Evolutionary conservation across 2,113 vertebrate species (phyloP).

Genomic region (Corythoichthys intestinalis): DNA sequence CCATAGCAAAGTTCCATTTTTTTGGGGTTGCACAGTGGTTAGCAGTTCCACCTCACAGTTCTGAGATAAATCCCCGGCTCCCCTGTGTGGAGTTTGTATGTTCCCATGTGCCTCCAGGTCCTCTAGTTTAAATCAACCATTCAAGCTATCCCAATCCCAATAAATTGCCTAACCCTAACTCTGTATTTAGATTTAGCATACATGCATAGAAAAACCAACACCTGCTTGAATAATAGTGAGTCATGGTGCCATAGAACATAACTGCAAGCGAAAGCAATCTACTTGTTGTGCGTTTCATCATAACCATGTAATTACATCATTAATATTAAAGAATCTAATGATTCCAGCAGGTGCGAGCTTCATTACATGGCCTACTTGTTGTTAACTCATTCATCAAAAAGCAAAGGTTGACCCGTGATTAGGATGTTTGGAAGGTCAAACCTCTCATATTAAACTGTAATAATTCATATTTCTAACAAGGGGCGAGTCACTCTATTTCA

Average conservation of each 20-base stretch:
- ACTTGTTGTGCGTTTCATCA: conserved; percentile 24
- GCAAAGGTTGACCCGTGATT: conserved; percentile 31
- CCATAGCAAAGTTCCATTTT: too few relatives aligned
- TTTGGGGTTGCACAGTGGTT: too few relatives aligned
- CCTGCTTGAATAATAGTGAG: conserved; percentile 4
- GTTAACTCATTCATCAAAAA: conserved; percentile 53
- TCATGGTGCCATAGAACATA: conserved; percentile 12
- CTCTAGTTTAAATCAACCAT: background rate
- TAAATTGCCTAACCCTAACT: too few relatives aligned
- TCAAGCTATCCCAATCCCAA: background rate
- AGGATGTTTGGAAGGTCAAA: conserved; percentile 40
- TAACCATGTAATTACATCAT: conserved; percentile 57
- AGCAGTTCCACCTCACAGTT: too few relatives aligned
- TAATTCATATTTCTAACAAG: too few relatives aligned
- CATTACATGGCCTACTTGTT: conserved; percentile 42
- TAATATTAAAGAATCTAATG: conserved; percentile 53
- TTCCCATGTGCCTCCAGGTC: too few relatives aligned
- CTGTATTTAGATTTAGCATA: background rate
- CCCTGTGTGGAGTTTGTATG: too few relatives aligned
- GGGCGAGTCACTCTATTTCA: too few relatives aligned
- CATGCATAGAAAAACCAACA: background rate
- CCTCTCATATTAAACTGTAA: background rate
- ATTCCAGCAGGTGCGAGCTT: conserved; percentile 41
- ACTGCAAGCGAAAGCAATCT: conserved; percentile 30
- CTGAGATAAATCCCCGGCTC: too few relatives aligned